Percentiles rank a stretch among this genome's conserved stretches.
Conservation (phyloP, 2,888 invertebrate species). For the Chrysolina americana region DNA sequence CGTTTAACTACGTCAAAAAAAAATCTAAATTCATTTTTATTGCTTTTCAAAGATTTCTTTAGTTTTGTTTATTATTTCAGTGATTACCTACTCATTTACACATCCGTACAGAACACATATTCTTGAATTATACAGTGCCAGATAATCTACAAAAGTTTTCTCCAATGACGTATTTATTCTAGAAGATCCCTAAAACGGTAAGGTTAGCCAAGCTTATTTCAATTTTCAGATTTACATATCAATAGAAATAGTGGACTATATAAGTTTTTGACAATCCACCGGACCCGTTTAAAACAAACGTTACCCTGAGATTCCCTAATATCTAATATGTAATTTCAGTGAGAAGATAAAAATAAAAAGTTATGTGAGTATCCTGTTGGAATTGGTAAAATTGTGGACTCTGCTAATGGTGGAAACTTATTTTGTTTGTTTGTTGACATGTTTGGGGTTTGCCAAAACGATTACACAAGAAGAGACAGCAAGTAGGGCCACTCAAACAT, state of each 20-base stretch:
- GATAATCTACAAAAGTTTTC: neutral
- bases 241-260: slow-evolving; percentile 13
- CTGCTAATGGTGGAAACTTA: no score
- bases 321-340: no score
- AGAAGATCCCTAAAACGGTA: slow-evolving; percentile 25
- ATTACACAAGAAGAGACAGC: no score
- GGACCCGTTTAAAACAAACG: neutral
- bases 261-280: slow-evolving; percentile 30
- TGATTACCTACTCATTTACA: neutral
- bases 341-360: no score
- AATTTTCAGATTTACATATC: slow-evolving; percentile 23
- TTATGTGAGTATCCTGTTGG: no score
- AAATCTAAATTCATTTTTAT: slow-evolving; percentile 11
- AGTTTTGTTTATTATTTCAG: neutral
- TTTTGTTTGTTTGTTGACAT: no score
- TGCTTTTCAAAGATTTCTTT: neutral
- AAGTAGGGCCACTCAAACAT: no score
- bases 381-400: no score
- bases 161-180: slow-evolving; percentile 43
- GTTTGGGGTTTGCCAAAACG: no score
- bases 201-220: slow-evolving; percentile 30
- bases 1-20: neutral
- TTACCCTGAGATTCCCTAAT: no score
- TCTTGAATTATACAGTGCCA: neutral
- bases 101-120: neutral